Evolutionary conservation across 1,140 invertebrate genomes (phyloP).

Genomic region (Pogonomyrmex californicus): DNA sequence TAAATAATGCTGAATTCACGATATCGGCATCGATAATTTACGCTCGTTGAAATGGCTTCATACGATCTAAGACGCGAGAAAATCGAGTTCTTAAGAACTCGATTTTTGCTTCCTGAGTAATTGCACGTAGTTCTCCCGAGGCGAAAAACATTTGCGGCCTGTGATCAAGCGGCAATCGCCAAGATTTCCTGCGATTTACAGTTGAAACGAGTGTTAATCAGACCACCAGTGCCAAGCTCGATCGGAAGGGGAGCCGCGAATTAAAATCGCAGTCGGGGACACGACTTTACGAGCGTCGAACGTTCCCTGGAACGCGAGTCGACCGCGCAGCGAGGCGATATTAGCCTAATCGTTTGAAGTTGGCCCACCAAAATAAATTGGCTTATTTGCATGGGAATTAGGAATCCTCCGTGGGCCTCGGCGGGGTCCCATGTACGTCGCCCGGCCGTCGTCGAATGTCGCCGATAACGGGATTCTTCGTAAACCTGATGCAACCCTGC

Average conservation of each 20-base stretch:
- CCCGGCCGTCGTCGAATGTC: constrained; percentile 47
- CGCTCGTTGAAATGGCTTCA: constrained; percentile 34
- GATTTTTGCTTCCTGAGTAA: constrained; percentile 1
- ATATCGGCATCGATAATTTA: constrained; percentile 39
- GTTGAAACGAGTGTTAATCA: constrained; percentile 62
- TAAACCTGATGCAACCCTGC: not conserved
- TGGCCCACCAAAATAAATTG: constrained; percentile 83
- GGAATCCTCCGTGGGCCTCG: constrained; percentile 76
- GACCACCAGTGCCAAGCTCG: constrained; percentile 66
- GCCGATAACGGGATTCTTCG: constrained; percentile 36
- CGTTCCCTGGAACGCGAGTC: not conserved
- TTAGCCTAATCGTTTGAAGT: constrained; percentile 82
- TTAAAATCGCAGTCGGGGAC: constrained; percentile 67
- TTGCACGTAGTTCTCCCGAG: constrained; percentile 24
- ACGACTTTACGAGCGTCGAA: constrained; percentile 73
- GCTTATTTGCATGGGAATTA: constrained; percentile 85
- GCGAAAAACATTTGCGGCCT: constrained; percentile 5
- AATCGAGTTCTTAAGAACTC: constrained; percentile 31
- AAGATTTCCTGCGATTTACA: constrained; percentile 40
- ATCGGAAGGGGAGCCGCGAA: constrained; percentile 68
- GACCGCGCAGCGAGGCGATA: constrained; percentile 65
- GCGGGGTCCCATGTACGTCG: constrained; percentile 62
- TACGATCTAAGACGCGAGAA: constrained; percentile 37
- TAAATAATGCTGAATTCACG: not conserved
- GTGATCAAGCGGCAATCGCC: constrained; percentile 29